A percentile compares a stretch with the other conserved stretches of the same genome.
These are phyloP conservation scores for Saturnia japonica DNA, from an alignment of 2,888 invertebrate species.

Conservation along the genomic window DNA sequence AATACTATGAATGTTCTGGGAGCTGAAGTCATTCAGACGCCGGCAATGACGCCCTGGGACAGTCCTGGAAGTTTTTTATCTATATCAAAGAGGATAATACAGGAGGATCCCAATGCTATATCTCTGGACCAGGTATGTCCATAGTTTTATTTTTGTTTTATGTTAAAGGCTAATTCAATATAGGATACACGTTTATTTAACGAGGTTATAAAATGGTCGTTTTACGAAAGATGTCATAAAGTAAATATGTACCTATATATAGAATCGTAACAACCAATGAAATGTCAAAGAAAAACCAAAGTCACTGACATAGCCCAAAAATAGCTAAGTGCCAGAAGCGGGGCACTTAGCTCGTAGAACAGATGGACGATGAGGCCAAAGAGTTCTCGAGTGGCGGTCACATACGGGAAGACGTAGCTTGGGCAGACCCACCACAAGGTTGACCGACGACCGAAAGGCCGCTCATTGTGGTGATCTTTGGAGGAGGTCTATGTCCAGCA, in stretches of 20 bases:
- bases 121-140: constrained; percentile 90
- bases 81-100: constrained; percentile 88
- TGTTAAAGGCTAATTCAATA: neutral
- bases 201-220: neutral
- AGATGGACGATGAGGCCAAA: too few relatives aligned
- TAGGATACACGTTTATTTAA: neutral
- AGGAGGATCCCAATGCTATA: constrained; percentile 86
- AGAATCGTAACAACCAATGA: neutral
- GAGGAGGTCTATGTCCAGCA: too few relatives aligned
- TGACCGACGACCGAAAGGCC: too few relatives aligned
- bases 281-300: too few relatives aligned
- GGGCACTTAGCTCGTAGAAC: too few relatives aligned
- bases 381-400: too few relatives aligned
- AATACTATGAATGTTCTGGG: constrained; percentile 92
- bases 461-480: too few relatives aligned
- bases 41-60: constrained; percentile 42
- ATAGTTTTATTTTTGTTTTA: neutral
- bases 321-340: too few relatives aligned
- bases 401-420: too few relatives aligned
- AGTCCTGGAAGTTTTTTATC: constrained; percentile 91
- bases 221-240: neutral
- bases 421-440: too few relatives aligned
- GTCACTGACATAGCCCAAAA: too few relatives aligned
- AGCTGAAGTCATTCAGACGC: constrained; percentile 95
- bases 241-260: neutral